These are phyloP conservation scores for Clostera curtula DNA, from an alignment of 2,888 invertebrate species.

Conservation along the genomic window DNA sequence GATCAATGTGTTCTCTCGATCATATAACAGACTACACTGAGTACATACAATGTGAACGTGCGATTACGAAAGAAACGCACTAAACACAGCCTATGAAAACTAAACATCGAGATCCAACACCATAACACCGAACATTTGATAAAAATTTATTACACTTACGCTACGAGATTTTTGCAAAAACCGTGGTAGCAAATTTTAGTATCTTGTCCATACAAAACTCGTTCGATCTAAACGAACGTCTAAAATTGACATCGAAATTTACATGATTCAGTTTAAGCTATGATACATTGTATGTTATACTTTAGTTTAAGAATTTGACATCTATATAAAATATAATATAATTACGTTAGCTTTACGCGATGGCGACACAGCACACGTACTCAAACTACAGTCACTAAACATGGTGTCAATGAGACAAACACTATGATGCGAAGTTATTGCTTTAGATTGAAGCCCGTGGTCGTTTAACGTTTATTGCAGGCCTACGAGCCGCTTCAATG, in stretches of 20 bases:
- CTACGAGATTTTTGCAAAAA: conserved; percentile 59
- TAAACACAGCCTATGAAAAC: conserved; percentile 37
- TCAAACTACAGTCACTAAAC: not conserved
- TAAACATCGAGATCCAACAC: conserved; percentile 35
- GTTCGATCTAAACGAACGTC: conserved; percentile 48
- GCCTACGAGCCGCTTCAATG: not conserved
- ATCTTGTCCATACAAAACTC: conserved; percentile 47
- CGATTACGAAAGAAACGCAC: conserved; percentile 18
- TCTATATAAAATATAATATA: conserved; percentile 66
- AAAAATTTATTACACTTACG: conserved; percentile 46
- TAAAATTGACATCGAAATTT: conserved; percentile 73
- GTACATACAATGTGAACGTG: conserved; percentile 17
- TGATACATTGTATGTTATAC: conserved; percentile 53
- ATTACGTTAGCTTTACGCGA: conserved; percentile 22
- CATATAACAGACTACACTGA: conserved; percentile 11
- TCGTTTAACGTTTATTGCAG: conserved; percentile 6
- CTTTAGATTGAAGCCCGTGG: conserved; percentile 8
- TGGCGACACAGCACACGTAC: conserved; percentile 1
- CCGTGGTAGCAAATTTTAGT: conserved; percentile 58
- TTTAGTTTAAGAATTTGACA: conserved; percentile 51
- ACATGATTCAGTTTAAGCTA: conserved; percentile 65
- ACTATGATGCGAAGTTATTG: conserved; percentile 11
- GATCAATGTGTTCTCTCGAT: conserved; percentile 2
- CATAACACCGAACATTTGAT: conserved; percentile 49
- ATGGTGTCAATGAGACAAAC: not conserved